Percentiles rank a stretch among this genome's conserved stretches.
Conservation (phyloP, 2,888 invertebrate species). For the Brachylomia viminalis region DNA sequence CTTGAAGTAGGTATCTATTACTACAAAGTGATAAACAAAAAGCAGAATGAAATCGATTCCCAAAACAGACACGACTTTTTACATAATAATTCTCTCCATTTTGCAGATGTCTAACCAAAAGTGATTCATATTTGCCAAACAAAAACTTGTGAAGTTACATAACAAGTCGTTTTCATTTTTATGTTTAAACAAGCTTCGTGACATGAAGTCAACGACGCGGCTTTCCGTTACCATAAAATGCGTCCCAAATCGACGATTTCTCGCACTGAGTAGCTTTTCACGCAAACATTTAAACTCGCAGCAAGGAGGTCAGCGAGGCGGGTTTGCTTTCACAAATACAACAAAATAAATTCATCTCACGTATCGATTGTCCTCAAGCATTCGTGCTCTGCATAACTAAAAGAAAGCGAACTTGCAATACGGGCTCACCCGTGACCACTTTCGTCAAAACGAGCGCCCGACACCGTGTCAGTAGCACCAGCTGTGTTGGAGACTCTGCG, state of each 20-base stretch:
- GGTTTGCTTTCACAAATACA: conserved; percentile 90
- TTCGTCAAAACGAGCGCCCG: conserved; percentile 75
- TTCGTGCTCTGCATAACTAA: conserved; percentile 87
- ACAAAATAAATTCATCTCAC: conserved; percentile 90
- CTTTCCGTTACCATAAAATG: conserved; percentile 81
- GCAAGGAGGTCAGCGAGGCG: conserved; percentile 88
- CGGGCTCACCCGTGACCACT: conserved; percentile 81
- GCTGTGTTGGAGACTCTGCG: conserved; percentile 41
- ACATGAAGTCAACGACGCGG: conserved; percentile 66
- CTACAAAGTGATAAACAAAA: conserved; percentile 37
- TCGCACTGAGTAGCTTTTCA: conserved; percentile 85
- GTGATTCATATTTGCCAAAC: conserved; percentile 56
- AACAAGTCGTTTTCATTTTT: conserved; percentile 60
- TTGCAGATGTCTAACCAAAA: conserved; percentile 47
- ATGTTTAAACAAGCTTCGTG: conserved; percentile 62
- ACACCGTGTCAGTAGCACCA: conserved; percentile 49
- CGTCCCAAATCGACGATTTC: conserved; percentile 86
- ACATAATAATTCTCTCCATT: conserved; percentile 47
- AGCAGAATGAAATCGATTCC: conserved; percentile 28
- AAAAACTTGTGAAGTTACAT: conserved; percentile 62
- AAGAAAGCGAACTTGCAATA: conserved; percentile 89
- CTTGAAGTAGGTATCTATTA: conserved; percentile 7
- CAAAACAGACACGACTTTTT: conserved; percentile 30
- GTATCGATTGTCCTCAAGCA: conserved; percentile 89
- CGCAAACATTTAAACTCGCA: conserved; percentile 84